phyloP scores from a whole-genome alignment of 2,113 vertebrate genomes.

The Etheostoma cragini region DNA sequence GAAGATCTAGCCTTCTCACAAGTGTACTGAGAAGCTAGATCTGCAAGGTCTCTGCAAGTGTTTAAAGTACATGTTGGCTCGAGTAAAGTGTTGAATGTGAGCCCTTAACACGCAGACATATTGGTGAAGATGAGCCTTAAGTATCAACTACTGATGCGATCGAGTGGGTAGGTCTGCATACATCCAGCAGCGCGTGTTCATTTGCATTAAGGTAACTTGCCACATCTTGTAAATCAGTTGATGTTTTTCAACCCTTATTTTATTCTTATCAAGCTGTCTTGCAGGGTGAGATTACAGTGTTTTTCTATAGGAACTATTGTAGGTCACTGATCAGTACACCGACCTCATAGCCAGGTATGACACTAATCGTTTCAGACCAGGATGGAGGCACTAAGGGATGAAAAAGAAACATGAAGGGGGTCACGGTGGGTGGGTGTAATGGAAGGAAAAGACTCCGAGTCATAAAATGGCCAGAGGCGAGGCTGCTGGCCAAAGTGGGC shows the following conservation, averaged over 20 bases:
- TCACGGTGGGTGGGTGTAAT: conserved; percentile 40
- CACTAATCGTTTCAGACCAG: conserved; percentile 71
- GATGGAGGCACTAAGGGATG: conserved; percentile 55
- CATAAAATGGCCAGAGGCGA: conserved; percentile 63
- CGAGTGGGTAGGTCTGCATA: background rate
- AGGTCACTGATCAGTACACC: conserved; percentile 22
- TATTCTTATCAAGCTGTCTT: background rate
- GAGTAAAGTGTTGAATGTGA: conserved; percentile 4
- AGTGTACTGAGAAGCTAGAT: background rate
- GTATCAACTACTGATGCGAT: background rate
- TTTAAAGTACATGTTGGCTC: background rate
- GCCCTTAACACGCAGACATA: conserved; percentile 20
- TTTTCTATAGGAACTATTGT: conserved; percentile 11
- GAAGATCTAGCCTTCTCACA: background rate
- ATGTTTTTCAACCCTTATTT: background rate
- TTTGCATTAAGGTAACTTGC: background rate
- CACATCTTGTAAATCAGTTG: background rate
- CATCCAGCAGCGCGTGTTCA: too few species aligned
- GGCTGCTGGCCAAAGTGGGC: conserved; percentile 70
- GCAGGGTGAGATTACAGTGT: conserved; percentile 8
- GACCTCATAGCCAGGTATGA: conserved; percentile 68
- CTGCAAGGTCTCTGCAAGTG: conserved; percentile 2
- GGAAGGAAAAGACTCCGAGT: conserved; percentile 65
- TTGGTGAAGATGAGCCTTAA: background rate
- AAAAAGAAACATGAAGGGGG: conserved; percentile 34